Evolutionary conservation across 2,113 vertebrate species (phyloP), one percentile per base, ranked within the genome.

Genomic region (Pseudorhombus dupliciocellatus): DNA sequence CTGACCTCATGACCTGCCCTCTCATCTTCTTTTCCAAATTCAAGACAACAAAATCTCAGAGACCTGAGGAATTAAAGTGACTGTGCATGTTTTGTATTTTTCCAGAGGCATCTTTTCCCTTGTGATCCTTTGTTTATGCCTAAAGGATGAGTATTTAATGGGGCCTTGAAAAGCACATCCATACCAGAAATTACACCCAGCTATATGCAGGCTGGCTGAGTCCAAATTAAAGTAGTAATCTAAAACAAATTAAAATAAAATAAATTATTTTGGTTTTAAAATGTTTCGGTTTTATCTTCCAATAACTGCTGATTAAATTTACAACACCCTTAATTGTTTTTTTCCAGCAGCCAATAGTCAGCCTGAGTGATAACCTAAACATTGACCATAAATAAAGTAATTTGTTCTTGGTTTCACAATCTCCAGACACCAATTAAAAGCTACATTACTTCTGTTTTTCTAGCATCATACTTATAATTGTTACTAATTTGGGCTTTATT

Each of bases 61-160:
- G 3, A 70, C 28, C 20, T 1, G 15, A 51, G 20, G 14, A 67
- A 20, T 72, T 56, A 52, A 66, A 80, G 44, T 81, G 52, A 75
- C 21, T 56, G n/a, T 52, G 58, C 52, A 58, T 69, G 21, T 48
- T 75, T 70, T 26, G 2, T 18, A 1, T 25, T n/a, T 57, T 46
- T 34, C 51, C 18, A 56, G 44, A 57, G 50, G 48, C 55, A 10
- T 30, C 3, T 58, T 16, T 25, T 66, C 53, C 48, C 55, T 30
- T 52, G 50, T 0, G 5, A 42, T 54, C 40, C 24, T 69, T 73
- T 77, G 73, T 73, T 63, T 73, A 60, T 77, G 64, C 69, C 73
- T 26, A 42, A 73, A 68, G 69, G 69, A 60, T 21, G 37, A 37
- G 0, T 48, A 28, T 81, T 67, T 63, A 67, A 59, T 30, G 14